Percentiles rank a stretch among this genome's conserved stretches.
Evolutionary conservation across 2,888 invertebrate species (phyloP).

Genomic region (Agapetus fuscipes): DNA sequence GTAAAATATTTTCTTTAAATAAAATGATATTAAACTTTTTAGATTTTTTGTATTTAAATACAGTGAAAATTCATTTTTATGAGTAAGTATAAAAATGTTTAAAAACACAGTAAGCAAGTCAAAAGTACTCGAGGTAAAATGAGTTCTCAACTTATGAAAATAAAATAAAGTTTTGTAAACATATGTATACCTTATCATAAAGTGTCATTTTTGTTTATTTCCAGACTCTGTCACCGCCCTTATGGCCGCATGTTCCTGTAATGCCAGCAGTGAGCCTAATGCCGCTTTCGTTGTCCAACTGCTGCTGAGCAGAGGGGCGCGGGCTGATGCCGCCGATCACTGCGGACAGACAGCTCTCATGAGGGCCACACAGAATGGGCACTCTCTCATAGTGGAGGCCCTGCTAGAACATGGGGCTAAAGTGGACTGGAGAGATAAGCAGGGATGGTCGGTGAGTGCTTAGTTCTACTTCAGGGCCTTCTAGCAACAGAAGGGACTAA

Average conservation of each 20-base stretch:
- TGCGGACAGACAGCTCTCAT: conserved; percentile 54
- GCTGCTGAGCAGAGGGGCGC: conserved; percentile 43
- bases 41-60: too few relatives aligned
- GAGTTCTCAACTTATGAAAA: too few relatives aligned
- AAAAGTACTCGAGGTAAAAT: too few relatives aligned
- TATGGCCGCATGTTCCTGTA: conserved; percentile 51
- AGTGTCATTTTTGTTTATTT: too few relatives aligned
- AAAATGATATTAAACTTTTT: too few relatives aligned
- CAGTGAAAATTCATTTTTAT: too few relatives aligned
- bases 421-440: conserved; percentile 48
- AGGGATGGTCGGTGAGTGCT: conserved; percentile 51
- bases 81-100: too few relatives aligned
- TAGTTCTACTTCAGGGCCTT: conserved; percentile 11
- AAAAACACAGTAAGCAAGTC: too few relatives aligned
- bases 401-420: conserved; percentile 44
- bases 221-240: conserved; percentile 53
- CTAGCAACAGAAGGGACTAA: conserved; percentile 3
- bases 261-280: conserved; percentile 38
- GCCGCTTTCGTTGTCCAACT: conserved; percentile 34
- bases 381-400: conserved; percentile 40
- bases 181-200: too few relatives aligned
- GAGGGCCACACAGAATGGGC: conserved; percentile 49
- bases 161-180: too few relatives aligned
- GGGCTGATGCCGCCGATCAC: conserved; percentile 46
- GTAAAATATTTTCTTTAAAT: too few relatives aligned